phyloP scores from a whole-genome alignment of 2,113 vertebrate genomes.

The Tinamus guttatus region DNA sequence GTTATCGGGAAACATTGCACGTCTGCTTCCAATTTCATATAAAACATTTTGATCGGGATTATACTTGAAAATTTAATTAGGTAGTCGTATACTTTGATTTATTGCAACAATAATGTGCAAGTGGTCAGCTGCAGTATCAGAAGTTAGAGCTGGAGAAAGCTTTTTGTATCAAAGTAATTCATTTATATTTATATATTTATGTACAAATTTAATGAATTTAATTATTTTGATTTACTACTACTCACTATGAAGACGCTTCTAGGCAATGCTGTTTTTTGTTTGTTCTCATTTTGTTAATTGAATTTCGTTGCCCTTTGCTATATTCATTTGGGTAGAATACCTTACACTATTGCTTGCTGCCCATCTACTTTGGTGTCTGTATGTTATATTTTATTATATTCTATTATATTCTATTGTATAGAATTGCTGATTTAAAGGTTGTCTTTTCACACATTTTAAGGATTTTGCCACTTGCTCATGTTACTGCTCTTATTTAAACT shows the following conservation, averaged over 20 bases:
- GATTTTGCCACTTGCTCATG: background rate
- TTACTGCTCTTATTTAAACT: background rate
- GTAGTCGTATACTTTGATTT: background rate
- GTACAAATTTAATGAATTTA: background rate
- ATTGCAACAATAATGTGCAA: background rate
- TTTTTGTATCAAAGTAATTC: background rate
- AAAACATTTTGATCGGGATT: background rate
- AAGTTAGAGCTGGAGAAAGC: background rate
- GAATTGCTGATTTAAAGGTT: background rate
- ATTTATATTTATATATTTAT: background rate
- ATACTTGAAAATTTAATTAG: background rate
- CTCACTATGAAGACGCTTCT: background rate
- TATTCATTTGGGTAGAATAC: background rate
- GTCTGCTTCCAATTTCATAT: background rate
- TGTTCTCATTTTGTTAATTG: background rate
- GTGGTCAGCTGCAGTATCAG: background rate
- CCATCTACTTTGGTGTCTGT: background rate
- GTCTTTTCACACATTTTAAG: background rate
- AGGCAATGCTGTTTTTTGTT: background rate
- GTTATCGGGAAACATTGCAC: background rate
- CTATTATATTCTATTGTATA: too few species aligned
- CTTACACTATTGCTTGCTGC: background rate
- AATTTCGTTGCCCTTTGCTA: background rate
- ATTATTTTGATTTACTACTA: background rate
- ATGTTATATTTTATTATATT: too few species aligned